These are phyloP conservation scores for Anagyrus pseudococci DNA, from an alignment of 2,888 invertebrate species.

Conservation along the genomic window DNA sequence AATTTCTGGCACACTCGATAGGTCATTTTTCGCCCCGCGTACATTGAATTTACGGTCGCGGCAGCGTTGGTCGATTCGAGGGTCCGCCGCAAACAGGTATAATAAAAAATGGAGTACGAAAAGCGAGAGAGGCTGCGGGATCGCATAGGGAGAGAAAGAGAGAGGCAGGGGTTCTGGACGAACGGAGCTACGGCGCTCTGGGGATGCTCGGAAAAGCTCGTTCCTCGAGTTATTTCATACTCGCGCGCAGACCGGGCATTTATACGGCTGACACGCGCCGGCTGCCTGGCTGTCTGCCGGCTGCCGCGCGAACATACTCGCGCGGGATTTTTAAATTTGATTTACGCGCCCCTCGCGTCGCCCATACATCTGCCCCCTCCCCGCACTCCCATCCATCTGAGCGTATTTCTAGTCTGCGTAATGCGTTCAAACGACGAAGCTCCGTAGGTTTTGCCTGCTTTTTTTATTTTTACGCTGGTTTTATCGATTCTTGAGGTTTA, in stretches of 20 bases:
- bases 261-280: constrained; percentile 46
- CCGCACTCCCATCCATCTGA: background rate
- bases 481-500: constrained; percentile 33
- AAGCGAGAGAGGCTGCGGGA: constrained; percentile 19
- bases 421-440: constrained; percentile 3
- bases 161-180: constrained; percentile 34
- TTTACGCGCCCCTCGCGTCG: constrained; percentile 57
- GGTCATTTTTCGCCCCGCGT: constrained; percentile 33
- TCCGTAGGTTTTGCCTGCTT: background rate
- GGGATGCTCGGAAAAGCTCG: constrained; percentile 44
- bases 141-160: constrained; percentile 40
- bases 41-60: constrained; percentile 32
- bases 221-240: constrained; percentile 52
- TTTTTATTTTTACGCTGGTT: constrained; percentile 8
- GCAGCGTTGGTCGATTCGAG: constrained; percentile 1
- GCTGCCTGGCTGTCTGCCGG: too few relatives aligned
- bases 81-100: constrained; percentile 12
- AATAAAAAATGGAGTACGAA: constrained; percentile 21
- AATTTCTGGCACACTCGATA: constrained; percentile 29
- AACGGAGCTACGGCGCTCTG: constrained; percentile 53
- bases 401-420: background rate
- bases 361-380: constrained; percentile 49
- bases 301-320: constrained; percentile 42
- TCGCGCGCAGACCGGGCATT: constrained; percentile 43
- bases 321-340: constrained; percentile 58